Conservation (phyloP, 2,113 vertebrate species). For the Delphinapterus leucas region DNA sequence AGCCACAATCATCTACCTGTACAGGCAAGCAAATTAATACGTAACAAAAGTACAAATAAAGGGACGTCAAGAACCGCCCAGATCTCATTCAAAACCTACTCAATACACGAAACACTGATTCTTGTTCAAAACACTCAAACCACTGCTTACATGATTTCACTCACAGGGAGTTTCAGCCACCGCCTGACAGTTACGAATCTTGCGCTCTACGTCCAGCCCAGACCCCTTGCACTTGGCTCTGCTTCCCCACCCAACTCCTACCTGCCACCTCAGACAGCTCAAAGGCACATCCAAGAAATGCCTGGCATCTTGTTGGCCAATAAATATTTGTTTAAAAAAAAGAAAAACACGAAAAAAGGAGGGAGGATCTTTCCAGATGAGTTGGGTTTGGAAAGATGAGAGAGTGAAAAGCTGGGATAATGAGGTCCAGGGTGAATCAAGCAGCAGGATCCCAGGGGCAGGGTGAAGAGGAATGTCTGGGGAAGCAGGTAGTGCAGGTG, state of each 20-base stretch:
- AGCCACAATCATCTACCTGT: conserved; percentile 91
- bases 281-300: not conserved
- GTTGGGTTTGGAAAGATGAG: not conserved
- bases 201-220: not conserved
- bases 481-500: not conserved
- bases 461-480: not conserved
- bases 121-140: not conserved
- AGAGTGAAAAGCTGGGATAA: not conserved
- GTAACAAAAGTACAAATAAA: not conserved
- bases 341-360: not conserved
- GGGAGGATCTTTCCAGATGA: not conserved
- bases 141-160: not conserved
- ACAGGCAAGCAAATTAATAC: conserved; percentile 38
- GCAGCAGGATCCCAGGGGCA: not conserved
- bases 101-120: not conserved
- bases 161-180: not conserved
- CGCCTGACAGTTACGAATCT: not conserved
- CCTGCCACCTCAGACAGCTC: not conserved
- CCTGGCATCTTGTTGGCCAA: not conserved
- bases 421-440: not conserved
- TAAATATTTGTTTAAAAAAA: not conserved
- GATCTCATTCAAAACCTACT: not conserved
- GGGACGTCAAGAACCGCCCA: not conserved
- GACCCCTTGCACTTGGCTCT: no score
- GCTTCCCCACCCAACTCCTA: not conserved